Conservation (phyloP, 1,140 invertebrate genomes). For the Drosophila nannoptera region DNA sequence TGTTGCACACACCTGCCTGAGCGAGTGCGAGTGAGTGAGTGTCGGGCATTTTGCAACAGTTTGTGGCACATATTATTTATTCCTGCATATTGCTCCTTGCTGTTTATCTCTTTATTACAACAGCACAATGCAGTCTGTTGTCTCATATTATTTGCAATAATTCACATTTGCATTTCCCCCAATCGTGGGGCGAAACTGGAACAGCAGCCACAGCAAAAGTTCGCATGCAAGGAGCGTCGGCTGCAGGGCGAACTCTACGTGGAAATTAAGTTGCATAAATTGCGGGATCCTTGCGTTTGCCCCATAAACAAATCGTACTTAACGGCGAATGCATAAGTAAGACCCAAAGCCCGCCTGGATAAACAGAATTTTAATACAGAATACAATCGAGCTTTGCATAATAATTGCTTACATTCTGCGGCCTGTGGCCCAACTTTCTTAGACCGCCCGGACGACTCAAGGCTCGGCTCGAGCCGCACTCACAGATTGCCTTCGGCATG, state of each 20-base stretch:
- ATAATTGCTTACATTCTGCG: slow-evolving; percentile 26
- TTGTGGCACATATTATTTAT: slow-evolving; percentile 42
- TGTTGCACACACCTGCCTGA: slow-evolving; percentile 3
- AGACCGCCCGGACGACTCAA: neutral
- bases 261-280: slow-evolving; percentile 47
- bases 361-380: slow-evolving; percentile 16
- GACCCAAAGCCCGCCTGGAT: slow-evolving; percentile 14
- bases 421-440: neutral
- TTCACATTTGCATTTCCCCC: slow-evolving; percentile 51
- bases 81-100: slow-evolving; percentile 20
- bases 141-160: slow-evolving; percentile 53
- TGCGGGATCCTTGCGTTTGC: slow-evolving; percentile 12
- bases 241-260: slow-evolving; percentile 9
- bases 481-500: neutral
- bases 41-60: slow-evolving; percentile 27
- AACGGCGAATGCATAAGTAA: slow-evolving; percentile 46
- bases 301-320: slow-evolving; percentile 41
- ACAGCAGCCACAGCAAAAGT: slow-evolving; percentile 3
- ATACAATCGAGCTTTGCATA: slow-evolving; percentile 32
- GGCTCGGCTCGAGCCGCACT: neutral
- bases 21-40: slow-evolving; percentile 4
- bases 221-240: slow-evolving; percentile 1
- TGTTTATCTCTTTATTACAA: slow-evolving; percentile 47
- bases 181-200: slow-evolving; percentile 3
- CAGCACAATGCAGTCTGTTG: slow-evolving; percentile 44